Evolutionary conservation across 2,888 invertebrate genomes (phyloP).

Genomic region (Drosophila neotestacea): DNA sequence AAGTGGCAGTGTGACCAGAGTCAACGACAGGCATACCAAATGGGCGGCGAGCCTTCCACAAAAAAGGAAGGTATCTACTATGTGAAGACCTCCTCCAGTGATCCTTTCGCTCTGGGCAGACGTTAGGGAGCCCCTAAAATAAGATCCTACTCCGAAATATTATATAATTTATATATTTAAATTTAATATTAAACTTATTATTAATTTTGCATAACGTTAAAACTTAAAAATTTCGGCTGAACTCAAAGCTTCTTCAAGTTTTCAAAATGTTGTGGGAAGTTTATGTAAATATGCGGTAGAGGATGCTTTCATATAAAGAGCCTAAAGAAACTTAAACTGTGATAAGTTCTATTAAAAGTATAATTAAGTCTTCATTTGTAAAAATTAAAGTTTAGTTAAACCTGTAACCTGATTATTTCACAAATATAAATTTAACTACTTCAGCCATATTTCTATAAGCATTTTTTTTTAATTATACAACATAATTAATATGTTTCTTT

Average conservation of each 20-base stretch:
- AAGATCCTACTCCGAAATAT: neutral
- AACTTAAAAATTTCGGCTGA: neutral
- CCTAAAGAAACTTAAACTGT: neutral
- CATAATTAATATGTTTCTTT: too few relatives aligned
- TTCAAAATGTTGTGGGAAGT: neutral
- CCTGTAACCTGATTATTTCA: too few relatives aligned
- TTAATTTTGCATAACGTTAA: neutral
- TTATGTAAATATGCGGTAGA: too few relatives aligned
- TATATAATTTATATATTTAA: neutral
- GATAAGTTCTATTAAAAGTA: neutral
- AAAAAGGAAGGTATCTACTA: constrained; percentile 76
- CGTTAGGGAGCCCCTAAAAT: neutral
- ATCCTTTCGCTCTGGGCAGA: constrained; percentile 78
- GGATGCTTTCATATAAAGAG: neutral
- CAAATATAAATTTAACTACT: neutral
- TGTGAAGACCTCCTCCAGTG: constrained; percentile 71
- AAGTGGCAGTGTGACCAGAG: constrained; percentile 75
- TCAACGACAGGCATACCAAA: constrained; percentile 55
- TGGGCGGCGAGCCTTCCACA: constrained; percentile 82
- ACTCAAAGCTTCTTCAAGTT: neutral
- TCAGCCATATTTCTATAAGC: neutral
- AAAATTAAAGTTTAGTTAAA: too few relatives aligned
- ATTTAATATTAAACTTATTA: neutral
- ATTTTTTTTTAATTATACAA: too few relatives aligned
- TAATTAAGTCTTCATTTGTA: neutral